These are phyloP conservation scores for Clarias gariepinus DNA, from an alignment of 2,113 vertebrate species.

Conservation along the genomic window DNA sequence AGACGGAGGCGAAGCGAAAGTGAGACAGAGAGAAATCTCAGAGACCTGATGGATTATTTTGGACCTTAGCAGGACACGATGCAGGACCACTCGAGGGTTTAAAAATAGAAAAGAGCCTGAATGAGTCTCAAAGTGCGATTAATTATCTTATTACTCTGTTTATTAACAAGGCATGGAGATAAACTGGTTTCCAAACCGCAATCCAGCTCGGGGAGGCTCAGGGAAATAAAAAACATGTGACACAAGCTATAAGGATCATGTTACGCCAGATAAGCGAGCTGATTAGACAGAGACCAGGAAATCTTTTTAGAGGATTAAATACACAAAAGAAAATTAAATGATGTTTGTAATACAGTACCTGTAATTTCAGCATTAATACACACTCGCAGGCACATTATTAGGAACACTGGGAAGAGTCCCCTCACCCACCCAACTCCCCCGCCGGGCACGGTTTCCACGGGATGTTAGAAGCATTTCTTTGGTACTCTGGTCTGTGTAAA, in stretches of 20 bases:
- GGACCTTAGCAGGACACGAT: no score
- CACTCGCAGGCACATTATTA: not conserved
- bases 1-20: conserved; percentile 3
- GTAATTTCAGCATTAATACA: not conserved
- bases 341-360: no score
- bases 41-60: not conserved
- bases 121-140: not conserved
- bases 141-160: not conserved
- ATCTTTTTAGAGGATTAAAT: not conserved
- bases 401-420: not conserved
- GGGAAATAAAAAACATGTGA: not conserved
- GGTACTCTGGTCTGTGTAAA: not conserved
- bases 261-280: not conserved
- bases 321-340: no score
- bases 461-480: not conserved
- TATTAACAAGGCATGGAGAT: not conserved
- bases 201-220: not conserved
- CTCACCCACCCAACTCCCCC: no score
- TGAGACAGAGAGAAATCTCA: not conserved
- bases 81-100: not conserved
- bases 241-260: not conserved
- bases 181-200: not conserved
- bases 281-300: not conserved
- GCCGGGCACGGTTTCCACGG: not conserved
- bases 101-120: not conserved